Base-by-base conservation (phyloP, 2,797 vertebrate genomes). In the Poeciliopsis turneri region DNA sequence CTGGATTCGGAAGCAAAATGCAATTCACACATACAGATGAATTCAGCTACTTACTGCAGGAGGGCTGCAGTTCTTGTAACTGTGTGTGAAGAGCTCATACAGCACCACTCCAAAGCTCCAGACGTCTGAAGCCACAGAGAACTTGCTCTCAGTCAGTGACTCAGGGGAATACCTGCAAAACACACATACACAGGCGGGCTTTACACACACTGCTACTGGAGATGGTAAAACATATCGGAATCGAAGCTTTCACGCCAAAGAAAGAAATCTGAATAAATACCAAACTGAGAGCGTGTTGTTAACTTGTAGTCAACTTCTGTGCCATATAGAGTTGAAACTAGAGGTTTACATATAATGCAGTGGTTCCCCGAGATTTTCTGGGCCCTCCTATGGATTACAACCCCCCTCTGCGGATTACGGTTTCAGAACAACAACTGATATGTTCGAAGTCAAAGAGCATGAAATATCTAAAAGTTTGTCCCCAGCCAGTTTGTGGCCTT, bases 41-140 rank as follows among this genome's bases (percentile, higher is more conserved):
- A 73, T 68, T 73, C 47, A 3, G 5, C 36, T 28, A 84, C 93
- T 90, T 83, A 99, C 98, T 85, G 97, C 96, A 69, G 98, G 98
- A 59, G 98, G 98, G 81, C 98, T 99, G 94, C 97, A 97, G 93
- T 95, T 97, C 90, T 99, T 99, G 91, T 98, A 96, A 78, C 98
- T 98, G 84, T 97, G 97, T 0, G 98, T 99, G 93, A 98, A 99
- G 74, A 99, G 97, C 88, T 99, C 98, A 80, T 99, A 99, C 0
- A 99, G 94, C 77, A 99, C 97, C 36, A 99, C 98, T 74, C 98
- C 98, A 85, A 99, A 99, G 83, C 98, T 99, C 98, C 98, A 99
- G 66, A 99, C 95, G 72, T 99, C 98, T 9, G 98, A 99, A 0
- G 97, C 97, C 89, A 99, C 97, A 28, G 98, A 99, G 94, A 99